phyloP scores from a whole-genome alignment of 2,888 invertebrate species.

The Acrobasis consociella region DNA sequence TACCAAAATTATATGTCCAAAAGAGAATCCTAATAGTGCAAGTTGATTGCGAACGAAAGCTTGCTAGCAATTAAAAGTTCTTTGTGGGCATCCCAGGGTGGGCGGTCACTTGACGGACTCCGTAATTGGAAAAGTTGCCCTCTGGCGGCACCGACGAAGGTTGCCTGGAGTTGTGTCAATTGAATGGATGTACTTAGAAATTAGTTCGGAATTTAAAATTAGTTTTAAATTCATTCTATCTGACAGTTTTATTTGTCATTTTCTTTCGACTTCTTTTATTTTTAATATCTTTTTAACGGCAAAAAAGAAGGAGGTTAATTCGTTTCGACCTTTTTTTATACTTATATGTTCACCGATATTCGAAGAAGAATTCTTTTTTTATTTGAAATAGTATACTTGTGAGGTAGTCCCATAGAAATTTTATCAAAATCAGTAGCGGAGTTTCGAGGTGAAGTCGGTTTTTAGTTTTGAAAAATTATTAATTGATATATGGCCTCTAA shows the following conservation, averaged over 20 bases:
- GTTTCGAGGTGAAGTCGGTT: too few relatives aligned
- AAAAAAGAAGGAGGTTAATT: too few relatives aligned
- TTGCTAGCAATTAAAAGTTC: constrained; percentile 77
- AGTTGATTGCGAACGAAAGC: constrained; percentile 70
- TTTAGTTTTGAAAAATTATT: too few relatives aligned
- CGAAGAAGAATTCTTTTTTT: too few relatives aligned
- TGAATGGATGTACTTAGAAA: constrained; percentile 32
- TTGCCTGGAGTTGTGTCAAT: constrained; percentile 60
- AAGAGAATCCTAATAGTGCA: constrained; percentile 68
- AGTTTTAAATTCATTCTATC: constrained; percentile 16
- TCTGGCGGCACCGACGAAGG: constrained; percentile 59
- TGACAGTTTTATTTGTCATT: background rate
- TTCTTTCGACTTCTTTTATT: background rate
- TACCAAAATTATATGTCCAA: constrained; percentile 26
- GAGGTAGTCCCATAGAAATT: too few relatives aligned
- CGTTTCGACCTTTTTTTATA: too few relatives aligned
- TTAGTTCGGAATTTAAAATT: constrained; percentile 21
- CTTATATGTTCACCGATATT: too few relatives aligned
- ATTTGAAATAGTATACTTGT: too few relatives aligned
- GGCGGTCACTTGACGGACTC: constrained; percentile 72
- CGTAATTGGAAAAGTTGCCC: constrained; percentile 73
- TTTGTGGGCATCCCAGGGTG: constrained; percentile 58
- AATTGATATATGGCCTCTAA: too few relatives aligned
- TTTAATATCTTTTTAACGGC: too few relatives aligned
- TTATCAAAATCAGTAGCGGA: too few relatives aligned